Evolutionary conservation across 2,888 invertebrate species (phyloP), one percentile per base, ranked within the genome.

Genomic region (Nipponacmea schrenckii): DNA sequence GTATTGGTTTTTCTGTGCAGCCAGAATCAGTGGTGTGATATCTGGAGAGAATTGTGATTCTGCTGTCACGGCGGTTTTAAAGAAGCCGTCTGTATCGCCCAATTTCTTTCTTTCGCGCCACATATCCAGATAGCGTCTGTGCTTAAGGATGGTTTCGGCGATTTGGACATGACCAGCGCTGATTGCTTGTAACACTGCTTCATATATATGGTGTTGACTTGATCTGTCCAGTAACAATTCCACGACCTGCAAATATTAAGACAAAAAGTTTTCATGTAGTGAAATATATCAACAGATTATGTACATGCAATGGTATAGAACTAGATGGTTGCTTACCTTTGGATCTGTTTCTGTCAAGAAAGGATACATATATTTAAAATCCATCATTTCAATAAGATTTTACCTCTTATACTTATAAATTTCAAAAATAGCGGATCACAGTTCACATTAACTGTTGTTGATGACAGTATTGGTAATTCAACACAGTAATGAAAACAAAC

Each of bases 111-210:
- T 71, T 65, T 83, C 83, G 46, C 81, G 80, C 81, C 84, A 84
- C 66, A 85, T 78, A 69, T 85, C 84, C 65, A 84, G 77, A 75
- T 87, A 88, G 7, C 86, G 84, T 31, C 84, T 80, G 75, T 87
- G 87, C 70, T 87, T 86, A 62, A 88, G 80, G 69, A 88, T 87
- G 62, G 82, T 83, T 77, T 87, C 87, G 4, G 88, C 87, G 48
- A 88, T 87, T 75, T 88, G 86, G 7, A 85, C 84, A 76, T 87
- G 87, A 5, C 86, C 86, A n/a, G 86, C 83, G 72, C 85, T 86
- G 71, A 88, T 88, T 67, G 88, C 85, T 62, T 85, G 83, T 27
- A 88, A 78, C 0, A 87, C 84, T 0, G 87, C 87, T 73, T 88
- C 86, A 70, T 86, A 84, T 45, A 88, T 85, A 74, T 85, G 85